phyloP scores from a whole-genome alignment of 2,888 invertebrate genomes.

The Cephus pulcher region DNA sequence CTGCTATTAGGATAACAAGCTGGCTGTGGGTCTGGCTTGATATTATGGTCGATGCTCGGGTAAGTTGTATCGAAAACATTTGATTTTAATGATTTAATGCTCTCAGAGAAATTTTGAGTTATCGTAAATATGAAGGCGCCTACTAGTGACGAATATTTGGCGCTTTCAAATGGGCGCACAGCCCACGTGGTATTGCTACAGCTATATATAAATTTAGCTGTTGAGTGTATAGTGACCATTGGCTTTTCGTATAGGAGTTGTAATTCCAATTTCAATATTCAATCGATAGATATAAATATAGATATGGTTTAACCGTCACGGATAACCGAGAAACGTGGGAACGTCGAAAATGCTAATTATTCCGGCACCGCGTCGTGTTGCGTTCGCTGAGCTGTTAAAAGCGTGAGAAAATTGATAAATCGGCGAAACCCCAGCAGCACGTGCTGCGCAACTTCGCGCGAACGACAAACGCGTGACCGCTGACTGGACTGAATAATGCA shows the following conservation, averaged over 20 bases:
- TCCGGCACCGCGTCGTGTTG: background rate
- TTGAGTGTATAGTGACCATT: background rate
- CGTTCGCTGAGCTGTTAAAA: background rate
- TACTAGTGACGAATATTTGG: no score
- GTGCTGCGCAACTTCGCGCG: background rate
- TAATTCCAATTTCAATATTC: background rate
- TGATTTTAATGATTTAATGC: background rate
- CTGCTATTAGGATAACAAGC: conserved; percentile 41
- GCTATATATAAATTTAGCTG: no score
- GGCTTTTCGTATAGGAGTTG: background rate
- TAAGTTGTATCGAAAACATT: background rate
- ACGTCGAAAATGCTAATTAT: background rate
- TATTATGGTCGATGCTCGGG: conserved; percentile 13
- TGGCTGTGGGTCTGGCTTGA: conserved; percentile 28
- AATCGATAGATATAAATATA: background rate
- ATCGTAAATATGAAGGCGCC: no score
- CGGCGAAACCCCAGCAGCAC: background rate
- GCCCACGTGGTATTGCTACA: no score
- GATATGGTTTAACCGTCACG: background rate
- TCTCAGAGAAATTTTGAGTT: no score
- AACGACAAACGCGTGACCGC: background rate
- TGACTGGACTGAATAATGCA: background rate
- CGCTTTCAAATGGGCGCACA: no score
- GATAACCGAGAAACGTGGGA: background rate
- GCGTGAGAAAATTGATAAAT: background rate